These are phyloP conservation scores for Petrocephalus zakoni DNA, from an alignment of 2,113 vertebrate genomes.

Conservation along the genomic window DNA sequence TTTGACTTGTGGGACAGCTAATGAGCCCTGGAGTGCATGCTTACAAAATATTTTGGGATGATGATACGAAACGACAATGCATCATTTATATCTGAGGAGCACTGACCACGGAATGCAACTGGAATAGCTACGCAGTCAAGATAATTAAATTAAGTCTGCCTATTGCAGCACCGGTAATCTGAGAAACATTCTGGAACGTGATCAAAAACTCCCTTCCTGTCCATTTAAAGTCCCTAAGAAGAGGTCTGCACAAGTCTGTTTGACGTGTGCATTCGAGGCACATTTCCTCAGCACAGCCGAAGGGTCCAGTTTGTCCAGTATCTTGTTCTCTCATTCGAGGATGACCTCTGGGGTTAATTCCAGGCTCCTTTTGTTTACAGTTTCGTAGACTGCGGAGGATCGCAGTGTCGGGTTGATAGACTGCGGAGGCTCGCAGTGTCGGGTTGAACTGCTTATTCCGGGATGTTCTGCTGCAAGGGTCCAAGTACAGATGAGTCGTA, in stretches of 20 bases:
- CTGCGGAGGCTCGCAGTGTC: neutral
- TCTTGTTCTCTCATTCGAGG: constrained; percentile 9
- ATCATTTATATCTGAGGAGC: neutral
- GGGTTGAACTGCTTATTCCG: neutral
- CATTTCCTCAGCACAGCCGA: neutral
- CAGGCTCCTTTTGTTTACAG: neutral
- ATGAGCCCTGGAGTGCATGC: constrained; percentile 15
- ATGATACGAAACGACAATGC: neutral
- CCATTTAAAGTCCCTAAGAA: constrained; percentile 17
- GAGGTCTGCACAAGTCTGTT: constrained; percentile 15
- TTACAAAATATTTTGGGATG: neutral
- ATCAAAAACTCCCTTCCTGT: constrained; percentile 13
- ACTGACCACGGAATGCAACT: neutral
- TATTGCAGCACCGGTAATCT: neutral
- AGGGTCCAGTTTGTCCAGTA: neutral
- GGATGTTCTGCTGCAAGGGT: neutral
- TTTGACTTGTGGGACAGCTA: constrained; percentile 24
- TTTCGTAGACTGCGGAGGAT: neutral
- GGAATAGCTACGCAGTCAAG: neutral
- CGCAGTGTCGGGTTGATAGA: neutral
- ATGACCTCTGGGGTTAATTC: neutral
- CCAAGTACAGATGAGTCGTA: neutral
- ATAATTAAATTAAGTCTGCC: neutral
- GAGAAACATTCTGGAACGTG: neutral
- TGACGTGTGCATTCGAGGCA: neutral